Evolutionary conservation across 1,140 invertebrate genomes (phyloP).

Genomic region (Platyscapa corneri): DNA sequence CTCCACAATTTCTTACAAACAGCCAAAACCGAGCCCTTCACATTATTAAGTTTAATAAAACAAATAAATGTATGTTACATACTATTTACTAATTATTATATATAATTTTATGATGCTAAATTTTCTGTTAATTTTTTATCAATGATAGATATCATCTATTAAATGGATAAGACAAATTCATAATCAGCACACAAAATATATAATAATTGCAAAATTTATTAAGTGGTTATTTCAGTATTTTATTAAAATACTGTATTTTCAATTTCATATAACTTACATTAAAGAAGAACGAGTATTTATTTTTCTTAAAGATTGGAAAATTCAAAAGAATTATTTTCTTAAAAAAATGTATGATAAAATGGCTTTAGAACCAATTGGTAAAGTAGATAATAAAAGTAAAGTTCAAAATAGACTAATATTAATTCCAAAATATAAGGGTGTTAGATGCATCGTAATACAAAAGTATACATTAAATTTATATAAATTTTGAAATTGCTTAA

Average conservation of each 20-base stretch:
- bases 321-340: constrained; percentile 14
- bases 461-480: constrained; percentile 20
- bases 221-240: constrained; percentile 44
- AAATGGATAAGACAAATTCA: neutral
- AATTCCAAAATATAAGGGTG: constrained; percentile 18
- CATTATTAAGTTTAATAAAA: neutral
- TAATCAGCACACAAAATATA: constrained; percentile 3
- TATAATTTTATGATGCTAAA: neutral
- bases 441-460: constrained; percentile 12
- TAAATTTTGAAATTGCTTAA: neutral
- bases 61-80: constrained; percentile 30
- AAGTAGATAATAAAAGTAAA: neutral
- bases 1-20: constrained; percentile 12
- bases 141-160: constrained; percentile 31
- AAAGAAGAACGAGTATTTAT: constrained; percentile 25
- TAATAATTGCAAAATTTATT: constrained; percentile 23
- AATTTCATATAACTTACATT: constrained; percentile 30
- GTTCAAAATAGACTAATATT: constrained; percentile 9
- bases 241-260: neutral
- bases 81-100: neutral
- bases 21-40: constrained; percentile 31
- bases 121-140: neutral
- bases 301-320: constrained; percentile 20
- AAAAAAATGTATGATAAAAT: constrained; percentile 22
- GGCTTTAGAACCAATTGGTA: neutral